These are phyloP conservation scores for Caenorhabditis brenneri DNA, from an alignment of 1,140 invertebrate species.

Conservation along the genomic window DNA sequence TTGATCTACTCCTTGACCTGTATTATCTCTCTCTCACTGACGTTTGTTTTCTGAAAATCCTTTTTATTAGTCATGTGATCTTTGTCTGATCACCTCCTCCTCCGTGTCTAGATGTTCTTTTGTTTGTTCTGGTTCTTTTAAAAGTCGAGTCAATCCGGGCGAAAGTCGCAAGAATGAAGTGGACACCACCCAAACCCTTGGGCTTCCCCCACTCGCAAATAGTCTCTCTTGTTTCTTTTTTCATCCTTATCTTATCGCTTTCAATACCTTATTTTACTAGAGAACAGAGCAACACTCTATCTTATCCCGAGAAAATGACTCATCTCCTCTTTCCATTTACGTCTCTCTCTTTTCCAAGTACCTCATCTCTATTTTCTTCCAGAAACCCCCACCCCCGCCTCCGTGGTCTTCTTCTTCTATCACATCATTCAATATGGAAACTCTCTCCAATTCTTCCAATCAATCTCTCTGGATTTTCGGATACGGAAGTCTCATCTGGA, in stretches of 20 bases:
- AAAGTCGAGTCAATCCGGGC: not conserved
- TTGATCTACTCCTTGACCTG: not conserved
- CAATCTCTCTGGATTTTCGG: constrained; percentile 54
- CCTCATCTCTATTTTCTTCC: not conserved
- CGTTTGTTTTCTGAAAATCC: not conserved
- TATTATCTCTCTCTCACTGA: not conserved
- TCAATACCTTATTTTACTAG: too few species aligned
- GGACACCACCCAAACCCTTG: not conserved
- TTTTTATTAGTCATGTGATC: constrained; percentile 21
- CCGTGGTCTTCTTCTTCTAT: not conserved
- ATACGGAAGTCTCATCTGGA: constrained; percentile 54
- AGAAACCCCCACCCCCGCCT: constrained; percentile 30
- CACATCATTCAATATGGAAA: not conserved
- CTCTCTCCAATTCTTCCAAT: not conserved
- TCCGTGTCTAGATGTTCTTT: not conserved
- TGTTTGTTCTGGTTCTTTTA: not conserved
- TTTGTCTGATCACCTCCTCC: not conserved
- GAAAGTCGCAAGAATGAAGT: not conserved
- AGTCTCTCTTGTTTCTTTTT: too few species aligned
- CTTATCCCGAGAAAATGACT: not conserved
- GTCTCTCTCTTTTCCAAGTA: not conserved
- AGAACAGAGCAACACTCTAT: too few species aligned
- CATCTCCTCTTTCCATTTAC: not conserved
- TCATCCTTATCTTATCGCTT: too few species aligned
- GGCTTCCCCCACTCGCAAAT: too few species aligned